phyloP scores from a whole-genome alignment of 2,888 invertebrate species.

The Cancer borealis region DNA sequence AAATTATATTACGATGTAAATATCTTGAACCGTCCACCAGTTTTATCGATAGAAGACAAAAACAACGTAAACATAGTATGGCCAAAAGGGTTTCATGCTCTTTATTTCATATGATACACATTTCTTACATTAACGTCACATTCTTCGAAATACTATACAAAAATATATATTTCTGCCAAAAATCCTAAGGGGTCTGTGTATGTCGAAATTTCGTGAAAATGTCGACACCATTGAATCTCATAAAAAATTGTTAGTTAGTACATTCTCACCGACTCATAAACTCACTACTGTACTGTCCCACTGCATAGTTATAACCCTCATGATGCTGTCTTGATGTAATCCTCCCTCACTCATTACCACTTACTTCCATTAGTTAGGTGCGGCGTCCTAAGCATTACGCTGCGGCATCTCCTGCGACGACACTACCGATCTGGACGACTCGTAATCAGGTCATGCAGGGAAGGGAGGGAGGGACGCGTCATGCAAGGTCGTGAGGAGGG shows the following conservation, averaged over 20 bases:
- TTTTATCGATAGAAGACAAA: too few relatives aligned
- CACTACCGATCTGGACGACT: not conserved
- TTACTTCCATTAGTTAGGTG: not conserved
- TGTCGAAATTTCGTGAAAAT: too few relatives aligned
- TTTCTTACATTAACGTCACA: too few relatives aligned
- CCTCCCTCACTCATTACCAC: not conserved
- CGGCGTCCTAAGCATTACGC: not conserved
- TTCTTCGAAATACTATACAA: too few relatives aligned
- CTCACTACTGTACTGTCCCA: not conserved
- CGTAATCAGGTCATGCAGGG: constrained; percentile 10
- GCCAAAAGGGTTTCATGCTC: too few relatives aligned
- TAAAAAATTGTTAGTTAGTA: not conserved
- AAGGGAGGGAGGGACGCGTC: not conserved
- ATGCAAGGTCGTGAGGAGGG: constrained; percentile 14
- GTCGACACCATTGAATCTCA: too few relatives aligned
- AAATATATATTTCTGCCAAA: too few relatives aligned
- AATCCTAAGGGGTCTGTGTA: too few relatives aligned
- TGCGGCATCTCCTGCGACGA: not conserved
- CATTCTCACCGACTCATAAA: not conserved
- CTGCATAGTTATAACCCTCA: not conserved
- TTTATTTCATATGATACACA: too few relatives aligned
- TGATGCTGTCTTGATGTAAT: not conserved
- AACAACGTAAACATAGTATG: too few relatives aligned
- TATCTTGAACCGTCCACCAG: too few relatives aligned
- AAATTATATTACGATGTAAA: too few relatives aligned